Evolutionary conservation across 2,113 vertebrate genomes (phyloP), one percentile per base, ranked within the genome.

Genomic region (Erinaceus europaeus): DNA sequence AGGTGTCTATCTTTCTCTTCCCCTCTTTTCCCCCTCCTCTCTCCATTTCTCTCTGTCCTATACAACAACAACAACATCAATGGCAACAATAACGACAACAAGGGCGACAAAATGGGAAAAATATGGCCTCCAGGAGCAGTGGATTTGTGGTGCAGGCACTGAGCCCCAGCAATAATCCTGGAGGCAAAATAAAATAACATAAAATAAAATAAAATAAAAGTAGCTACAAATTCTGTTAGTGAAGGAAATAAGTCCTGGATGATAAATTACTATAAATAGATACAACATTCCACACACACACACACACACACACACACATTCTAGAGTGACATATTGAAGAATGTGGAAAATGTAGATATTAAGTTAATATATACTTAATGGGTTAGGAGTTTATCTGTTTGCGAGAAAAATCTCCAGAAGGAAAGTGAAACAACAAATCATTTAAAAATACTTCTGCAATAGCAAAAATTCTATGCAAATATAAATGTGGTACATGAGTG

Each of bases 401-500:
- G 48, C 13, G 20, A 0, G 25, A 78, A 75, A 86, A 73, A 46
- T 67, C n/a, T 52, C 21, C 76, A 50, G 80, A 76, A 89, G n/a
- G 20, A 90, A 81, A 9, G 21, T 21, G 59, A 48, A 84, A 82
- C 36, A 89, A 92, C 72, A 64, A 92, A 65, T 32, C 77, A 44
- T 29, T 87, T 57, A 18, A 85, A 93, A 93, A 75, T 27, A 89
- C 34, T 81, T 71, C 14, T 32, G 48, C 42, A 78, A 55, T 20
- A 88, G 83, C 82, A 90, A 6, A 59, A 88, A 93, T 77, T 86
- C 67, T 76, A 48, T 4, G 84, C 21, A 92, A 94, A 93, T 88
- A 40, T 40, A 88, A 84, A 92, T 78, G 84, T 94, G 25, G 44
- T 95, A 88, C 77, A 25, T 64, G 90, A 84, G 8, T 87, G 81